Base-by-base conservation (phyloP, 2,113 vertebrate genomes). In the Sebastes schlegelii region DNA sequence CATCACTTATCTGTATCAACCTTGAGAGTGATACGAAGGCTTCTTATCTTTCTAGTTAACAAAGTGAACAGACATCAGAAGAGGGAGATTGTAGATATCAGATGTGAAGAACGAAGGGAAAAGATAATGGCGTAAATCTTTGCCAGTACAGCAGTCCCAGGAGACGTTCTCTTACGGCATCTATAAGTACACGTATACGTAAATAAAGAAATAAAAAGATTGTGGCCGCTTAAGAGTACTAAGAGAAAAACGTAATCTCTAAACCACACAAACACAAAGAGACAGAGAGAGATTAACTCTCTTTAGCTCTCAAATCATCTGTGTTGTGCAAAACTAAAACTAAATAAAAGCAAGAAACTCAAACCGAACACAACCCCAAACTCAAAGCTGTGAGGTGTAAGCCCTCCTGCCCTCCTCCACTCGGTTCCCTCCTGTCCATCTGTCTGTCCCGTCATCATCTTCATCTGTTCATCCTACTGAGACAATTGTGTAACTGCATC, bases 381-480 rank as follows among this genome's bases (percentile, higher is more conserved):
- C 17, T 68, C 8, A 62, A 77, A 86, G 83, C 64, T 48, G 75
- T 58, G 55, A 16, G 1, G 17, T 55, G 14, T 17, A 55, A 55
- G 16, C 10, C 68, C 6, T 14, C 23, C 16, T 12, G 3, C 61
- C 69, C 63, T 21, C 34, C 8, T 3, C 57, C 54, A 34, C 7
- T n/a, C 54, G 34, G 13, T 26, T 74, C 48, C 17, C 8, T 77
- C n/a, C 23, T 46, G 54, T 76, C 87, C 77, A 87, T 92, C 87
- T 90, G 87, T 79, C 71, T 2, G 14, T 63, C 77, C 54, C 0
- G 4, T 79, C 68, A 49, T 69, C 63, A 51, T 48, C 16, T 80
- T 76, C 82, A 80, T 86, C 80, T 80, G 64, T 67, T 87, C 75
- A 83, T 63, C 43, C 40, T 34, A 72, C 49, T 62, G 68, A 79